phyloP scores from a whole-genome alignment of 2,888 invertebrate genomes.

The Polymixis lichenea region DNA sequence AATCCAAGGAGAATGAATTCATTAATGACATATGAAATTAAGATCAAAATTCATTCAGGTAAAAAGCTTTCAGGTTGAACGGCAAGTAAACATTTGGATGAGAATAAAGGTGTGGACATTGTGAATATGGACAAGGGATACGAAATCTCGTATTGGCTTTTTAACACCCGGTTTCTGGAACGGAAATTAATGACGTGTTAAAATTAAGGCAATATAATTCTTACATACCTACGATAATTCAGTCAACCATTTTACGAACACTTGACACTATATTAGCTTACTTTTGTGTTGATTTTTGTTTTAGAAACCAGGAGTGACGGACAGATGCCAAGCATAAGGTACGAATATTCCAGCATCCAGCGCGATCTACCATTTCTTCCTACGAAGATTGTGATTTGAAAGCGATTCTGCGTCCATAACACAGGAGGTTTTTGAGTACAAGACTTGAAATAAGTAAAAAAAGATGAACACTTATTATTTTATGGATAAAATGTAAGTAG shows the following conservation, averaged over 20 bases:
- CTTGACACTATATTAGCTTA: background rate
- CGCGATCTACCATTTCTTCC: background rate
- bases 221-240: background rate
- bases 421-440: background rate
- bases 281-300: background rate
- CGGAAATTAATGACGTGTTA: background rate
- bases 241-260: no score
- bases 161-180: background rate
- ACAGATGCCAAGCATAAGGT: background rate
- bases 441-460: background rate
- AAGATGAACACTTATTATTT: background rate
- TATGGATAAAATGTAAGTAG: background rate
- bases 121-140: constrained; percentile 19
- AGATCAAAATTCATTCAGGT: constrained; percentile 66
- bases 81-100: constrained; percentile 54
- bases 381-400: background rate
- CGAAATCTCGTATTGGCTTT: background rate
- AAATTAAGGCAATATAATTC: background rate
- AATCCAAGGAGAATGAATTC: constrained; percentile 49
- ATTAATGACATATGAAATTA: constrained; percentile 69
- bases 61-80: constrained; percentile 52
- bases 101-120: constrained; percentile 53
- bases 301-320: no score
- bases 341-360: no score
- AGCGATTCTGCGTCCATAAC: background rate